These are phyloP conservation scores for Spodoptera littoralis DNA, from an alignment of 2,888 invertebrate genomes.

Conservation along the genomic window DNA sequence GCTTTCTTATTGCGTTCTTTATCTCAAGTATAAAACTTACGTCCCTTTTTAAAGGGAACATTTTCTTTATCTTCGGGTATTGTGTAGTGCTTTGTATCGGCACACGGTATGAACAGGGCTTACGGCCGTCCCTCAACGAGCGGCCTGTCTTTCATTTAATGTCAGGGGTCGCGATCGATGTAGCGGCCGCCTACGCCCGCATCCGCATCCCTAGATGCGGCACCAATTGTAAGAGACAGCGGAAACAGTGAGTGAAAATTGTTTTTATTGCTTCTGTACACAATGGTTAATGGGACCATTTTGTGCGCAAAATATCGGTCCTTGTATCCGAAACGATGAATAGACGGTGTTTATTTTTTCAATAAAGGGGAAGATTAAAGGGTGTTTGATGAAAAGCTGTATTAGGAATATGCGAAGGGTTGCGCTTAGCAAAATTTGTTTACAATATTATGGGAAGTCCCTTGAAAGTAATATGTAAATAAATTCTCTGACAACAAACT, in stretches of 20 bases:
- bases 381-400: not conserved
- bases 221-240: constrained; percentile 47
- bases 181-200: constrained; percentile 76
- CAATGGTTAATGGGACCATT: constrained; percentile 10
- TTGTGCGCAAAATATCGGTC: constrained; percentile 19
- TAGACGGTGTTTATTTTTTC: not conserved
- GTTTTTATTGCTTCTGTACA: constrained; percentile 24
- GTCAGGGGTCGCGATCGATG: constrained; percentile 87
- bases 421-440: no score
- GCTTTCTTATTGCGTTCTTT: constrained; percentile 27
- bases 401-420: not conserved
- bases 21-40: constrained; percentile 4
- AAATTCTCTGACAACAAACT: not conserved
- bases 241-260: constrained; percentile 33
- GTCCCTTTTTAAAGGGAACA: constrained; percentile 5
- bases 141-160: constrained; percentile 78
- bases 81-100: constrained; percentile 25
- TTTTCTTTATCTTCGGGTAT: constrained; percentile 19
- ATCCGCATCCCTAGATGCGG: constrained; percentile 65
- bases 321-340: constrained; percentile 6
- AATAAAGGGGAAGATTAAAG: not conserved
- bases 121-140: constrained; percentile 68
- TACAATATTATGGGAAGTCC: no score
- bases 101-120: constrained; percentile 44
- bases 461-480: not conserved